Evolutionary conservation across 2,113 vertebrate genomes (phyloP), one percentile per base, ranked within the genome.

Genomic region (Lamprotornis superbus): DNA sequence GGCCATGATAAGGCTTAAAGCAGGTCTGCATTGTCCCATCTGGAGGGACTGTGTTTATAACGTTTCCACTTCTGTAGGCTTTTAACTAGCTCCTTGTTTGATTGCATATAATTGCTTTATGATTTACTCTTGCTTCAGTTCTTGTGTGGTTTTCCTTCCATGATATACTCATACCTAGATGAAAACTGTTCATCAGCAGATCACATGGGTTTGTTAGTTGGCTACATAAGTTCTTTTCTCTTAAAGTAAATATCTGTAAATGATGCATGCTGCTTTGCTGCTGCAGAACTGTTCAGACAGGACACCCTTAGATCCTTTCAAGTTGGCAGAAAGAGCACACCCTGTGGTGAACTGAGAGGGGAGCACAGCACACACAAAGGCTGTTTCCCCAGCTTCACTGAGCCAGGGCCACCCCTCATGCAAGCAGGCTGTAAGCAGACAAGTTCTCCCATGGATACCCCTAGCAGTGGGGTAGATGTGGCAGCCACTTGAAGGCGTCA

Each of bases 391-490:
- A 1, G 35, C 10, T 64, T 22, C 12, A 37, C 5, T 46, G 23
- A 64, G 50, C 35, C 47, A 50, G 56, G 52, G 15, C 4, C 25
- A 68, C 20, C 5, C 10, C 7, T 69, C 57, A 24, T 3, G n/a
- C 23, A 65, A 69, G 37, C 6, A 37, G 4, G 9, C 8, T 53
- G 31, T 10, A 11, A 65, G 47, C 12, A 56, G 50, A 50, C 18
- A 50, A 60, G 7, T 9, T 40, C 11, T 40, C 18, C 31, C 53
- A 59, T 0, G 0, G 4, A 49, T 7, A 49, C 3, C 11, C 16
- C 31, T 6, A 9, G 33, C 0, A 18, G 70, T 20, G 37, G 16
- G 31, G 53, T 24, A 37, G 44, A 42, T 50, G 2, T 9, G 15
- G 40, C 11, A 63, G 57, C 7, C 79, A 55, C 57, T 31, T 46